phyloP scores from a whole-genome alignment of 2,797 vertebrate species.

The Eleutherodactylus coqui region DNA sequence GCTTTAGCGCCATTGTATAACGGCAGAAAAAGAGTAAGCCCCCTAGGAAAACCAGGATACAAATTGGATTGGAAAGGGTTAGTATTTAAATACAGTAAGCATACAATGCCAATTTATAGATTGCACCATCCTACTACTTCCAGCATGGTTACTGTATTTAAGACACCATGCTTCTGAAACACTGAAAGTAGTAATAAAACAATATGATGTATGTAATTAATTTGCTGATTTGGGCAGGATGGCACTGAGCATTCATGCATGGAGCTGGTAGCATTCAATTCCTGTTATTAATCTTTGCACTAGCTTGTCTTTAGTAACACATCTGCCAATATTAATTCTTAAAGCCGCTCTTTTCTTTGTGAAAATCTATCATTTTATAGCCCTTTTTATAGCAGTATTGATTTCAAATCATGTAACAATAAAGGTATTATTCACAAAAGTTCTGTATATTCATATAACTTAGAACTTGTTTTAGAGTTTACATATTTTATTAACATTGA shows the following conservation, averaged over 20 bases:
- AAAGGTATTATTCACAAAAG: constrained; percentile 50
- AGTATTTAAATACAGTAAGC: background rate
- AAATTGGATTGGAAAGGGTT: no score
- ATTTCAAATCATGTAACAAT: constrained; percentile 51
- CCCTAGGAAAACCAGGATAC: no score
- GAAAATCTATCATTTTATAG: constrained; percentile 50
- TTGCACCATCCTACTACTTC: background rate
- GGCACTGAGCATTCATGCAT: constrained; percentile 30
- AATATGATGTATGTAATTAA: constrained; percentile 37
- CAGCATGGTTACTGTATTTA: background rate
- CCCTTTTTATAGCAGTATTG: constrained; percentile 51
- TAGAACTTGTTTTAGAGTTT: constrained; percentile 29
- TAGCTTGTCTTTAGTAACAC: constrained; percentile 46
- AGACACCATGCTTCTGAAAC: background rate
- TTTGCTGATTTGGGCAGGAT: constrained; percentile 34
- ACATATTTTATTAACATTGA: constrained; percentile 2
- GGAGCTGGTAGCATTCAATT: constrained; percentile 45
- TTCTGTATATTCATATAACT: constrained; percentile 34
- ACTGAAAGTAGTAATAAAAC: constrained; percentile 32
- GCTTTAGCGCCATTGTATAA: no score
- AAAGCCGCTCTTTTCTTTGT: constrained; percentile 49
- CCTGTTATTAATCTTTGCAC: constrained; percentile 37
- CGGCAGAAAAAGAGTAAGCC: no score
- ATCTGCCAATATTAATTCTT: constrained; percentile 54
- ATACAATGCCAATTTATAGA: background rate